Base-by-base conservation (phyloP, 2,888 invertebrate genomes). In the Bugulina stolonifera region DNA sequence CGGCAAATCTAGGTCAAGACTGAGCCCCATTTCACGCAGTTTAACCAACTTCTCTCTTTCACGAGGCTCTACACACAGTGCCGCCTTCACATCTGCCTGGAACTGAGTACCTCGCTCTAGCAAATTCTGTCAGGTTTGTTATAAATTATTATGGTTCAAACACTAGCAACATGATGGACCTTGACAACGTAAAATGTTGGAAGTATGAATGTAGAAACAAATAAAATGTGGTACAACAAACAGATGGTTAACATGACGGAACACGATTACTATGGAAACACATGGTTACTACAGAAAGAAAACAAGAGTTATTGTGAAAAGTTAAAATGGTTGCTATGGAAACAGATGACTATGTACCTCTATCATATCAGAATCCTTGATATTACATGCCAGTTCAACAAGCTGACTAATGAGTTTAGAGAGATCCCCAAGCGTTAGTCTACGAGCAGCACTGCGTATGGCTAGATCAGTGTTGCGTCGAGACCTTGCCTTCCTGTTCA, bases 391-490 rank as follows among this genome's bases (percentile, higher is more conserved):
- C 73, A 96, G 87, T 76, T 90, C 90, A 76, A 91, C 90, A 71
- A 96, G 91, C 87, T 95, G 93, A 69, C 92, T 91, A 70, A 91
- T 91, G 84, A 96, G 94, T 72, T 92, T 86, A 72, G 91, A 90
- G 25, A 97, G 86, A 84, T 96, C 96, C 82, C 92, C 92, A 75
- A 94, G 88, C 0, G 91, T 93, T 72, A 94, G 87, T 80, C 93
- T 91, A 29, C 27, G 25, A n/a, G 64, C 27, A 64, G 34, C 64
- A 64, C 64, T 64, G 10, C 27, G 22, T 2, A 34, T 14, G 18
- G 34, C 14, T 32, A 14, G 32, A 32, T 64, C 64, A 64, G 64
- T 64, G n/a, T 22, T 27, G 18, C 64, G 29, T 32, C 64, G 22
- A 14, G 34, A 14, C 3, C 64, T 25, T 14, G 34, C 27, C 27